Evolutionary conservation across 1,140 invertebrate species (phyloP).

Genomic region (Papilio xuthus): DNA sequence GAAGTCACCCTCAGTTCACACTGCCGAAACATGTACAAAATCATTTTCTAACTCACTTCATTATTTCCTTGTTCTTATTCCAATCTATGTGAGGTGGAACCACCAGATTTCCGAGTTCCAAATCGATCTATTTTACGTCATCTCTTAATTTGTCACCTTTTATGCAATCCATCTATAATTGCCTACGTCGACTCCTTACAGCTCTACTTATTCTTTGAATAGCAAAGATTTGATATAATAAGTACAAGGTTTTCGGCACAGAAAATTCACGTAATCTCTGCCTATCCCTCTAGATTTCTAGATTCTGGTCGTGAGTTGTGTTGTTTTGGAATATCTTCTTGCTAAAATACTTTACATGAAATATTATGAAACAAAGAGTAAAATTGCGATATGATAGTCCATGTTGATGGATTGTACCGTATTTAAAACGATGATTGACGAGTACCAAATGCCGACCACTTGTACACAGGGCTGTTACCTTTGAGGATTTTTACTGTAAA

Average conservation of each 20-base stretch:
- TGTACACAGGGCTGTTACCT: neutral
- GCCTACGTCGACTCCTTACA: neutral
- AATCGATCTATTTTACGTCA: neutral
- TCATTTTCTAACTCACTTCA: too few species aligned
- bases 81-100: too few species aligned
- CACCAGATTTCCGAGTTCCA: neutral
- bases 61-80: too few species aligned
- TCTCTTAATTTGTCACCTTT: neutral
- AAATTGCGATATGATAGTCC: neutral
- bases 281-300: too few species aligned
- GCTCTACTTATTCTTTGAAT: neutral
- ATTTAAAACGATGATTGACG: constrained; percentile 4
- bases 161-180: neutral
- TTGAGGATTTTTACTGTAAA: neutral
- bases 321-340: neutral
- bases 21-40: neutral
- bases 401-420: neutral
- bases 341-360: constrained; percentile 13
- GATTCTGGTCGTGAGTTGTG: neutral
- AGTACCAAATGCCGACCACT: neutral
- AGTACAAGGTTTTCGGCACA: too few species aligned
- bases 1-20: neutral
- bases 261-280: neutral
- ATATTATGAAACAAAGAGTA: neutral
- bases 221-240: too few species aligned